Base-by-base conservation (phyloP, 1,140 invertebrate species). In the Sarcophaga bullata region DNA sequence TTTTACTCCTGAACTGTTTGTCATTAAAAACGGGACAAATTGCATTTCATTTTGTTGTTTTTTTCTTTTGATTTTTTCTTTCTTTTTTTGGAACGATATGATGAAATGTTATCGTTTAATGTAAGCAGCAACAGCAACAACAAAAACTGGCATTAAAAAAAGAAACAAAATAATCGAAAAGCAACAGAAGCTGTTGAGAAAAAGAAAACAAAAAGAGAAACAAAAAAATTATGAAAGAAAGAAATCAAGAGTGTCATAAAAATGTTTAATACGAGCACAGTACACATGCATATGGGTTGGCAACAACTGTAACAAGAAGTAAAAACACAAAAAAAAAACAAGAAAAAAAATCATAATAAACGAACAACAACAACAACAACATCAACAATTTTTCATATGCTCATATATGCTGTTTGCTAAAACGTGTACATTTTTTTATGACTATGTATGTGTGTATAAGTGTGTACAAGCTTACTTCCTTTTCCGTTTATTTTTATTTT, bases 41-140 rank as follows among this genome's bases (percentile, higher is more conserved):
- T 68, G 62, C 62, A 68, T 68, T 68, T 68, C 25, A 37, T 37
- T 37, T 37, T 37, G 25, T 37, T 37, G 25, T 37, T 37, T 37
- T 37, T 37, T 37, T 37, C 4, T 37, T 37, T 4, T 37, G 25
- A 37, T 37, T 37, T 37, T 37, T 37, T 37, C 4, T 4, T 37
- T 37, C 25, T 37, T 37, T 37, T 37, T 37, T 37, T 37, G 17
- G 19, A 68, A 68, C 62, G 62, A 68, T 68, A 68, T 68, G 17
- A 68, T 19, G 62, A 68, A 68, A 68, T 68, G 62, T 68, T 68
- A 68, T 17, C 62, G 62, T 68, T 68, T 68, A 68, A 68, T 68
- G 62, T 68, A 37, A 37, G n/a, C n/a, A 19, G 19, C 58, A 58
- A 58, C 11, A 19, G 11, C 13, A 62, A 62, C 3, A n/a, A 62